phyloP scores from a whole-genome alignment of 2,888 invertebrate species.

The Drosophila flavopinicola region DNA sequence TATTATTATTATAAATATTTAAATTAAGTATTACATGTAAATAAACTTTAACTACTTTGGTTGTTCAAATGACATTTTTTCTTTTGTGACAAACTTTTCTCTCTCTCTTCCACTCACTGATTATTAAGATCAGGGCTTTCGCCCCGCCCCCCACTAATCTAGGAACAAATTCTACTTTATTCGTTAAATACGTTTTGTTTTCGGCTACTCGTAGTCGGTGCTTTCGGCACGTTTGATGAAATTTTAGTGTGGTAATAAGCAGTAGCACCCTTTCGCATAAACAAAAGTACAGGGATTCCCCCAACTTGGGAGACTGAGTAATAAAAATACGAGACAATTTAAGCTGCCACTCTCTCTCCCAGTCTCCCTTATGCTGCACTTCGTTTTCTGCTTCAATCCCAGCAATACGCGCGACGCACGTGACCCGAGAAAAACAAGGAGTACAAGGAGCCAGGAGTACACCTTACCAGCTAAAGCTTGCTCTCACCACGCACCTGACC shows the following conservation, averaged over 20 bases:
- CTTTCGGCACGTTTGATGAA: constrained; percentile 26
- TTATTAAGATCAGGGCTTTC: no score
- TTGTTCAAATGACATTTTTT: no score
- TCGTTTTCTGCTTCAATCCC: constrained; percentile 48
- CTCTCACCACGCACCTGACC: constrained; percentile 1
- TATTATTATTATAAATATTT: no score
- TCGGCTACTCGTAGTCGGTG: background rate
- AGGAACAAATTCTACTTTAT: constrained; percentile 56
- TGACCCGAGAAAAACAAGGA: constrained; percentile 25
- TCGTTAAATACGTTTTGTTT: constrained; percentile 52
- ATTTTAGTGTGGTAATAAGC: constrained; percentile 43
- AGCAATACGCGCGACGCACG: constrained; percentile 24
- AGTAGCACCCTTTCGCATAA: constrained; percentile 38
- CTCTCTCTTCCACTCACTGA: no score
- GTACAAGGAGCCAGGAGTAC: no score
- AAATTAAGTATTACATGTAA: no score
- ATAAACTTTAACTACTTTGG: no score
- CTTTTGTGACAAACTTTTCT: no score
- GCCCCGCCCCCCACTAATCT: constrained; percentile 9
- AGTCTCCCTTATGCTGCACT: constrained; percentile 7
- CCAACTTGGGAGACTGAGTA: constrained; percentile 22
- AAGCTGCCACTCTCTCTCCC: constrained; percentile 37
- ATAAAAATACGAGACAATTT: constrained; percentile 67
- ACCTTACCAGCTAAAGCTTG: background rate
- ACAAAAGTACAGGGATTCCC: constrained; percentile 6